Base-by-base conservation (phyloP, 2,888 invertebrate genomes). In the Cepaea hortensis region DNA sequence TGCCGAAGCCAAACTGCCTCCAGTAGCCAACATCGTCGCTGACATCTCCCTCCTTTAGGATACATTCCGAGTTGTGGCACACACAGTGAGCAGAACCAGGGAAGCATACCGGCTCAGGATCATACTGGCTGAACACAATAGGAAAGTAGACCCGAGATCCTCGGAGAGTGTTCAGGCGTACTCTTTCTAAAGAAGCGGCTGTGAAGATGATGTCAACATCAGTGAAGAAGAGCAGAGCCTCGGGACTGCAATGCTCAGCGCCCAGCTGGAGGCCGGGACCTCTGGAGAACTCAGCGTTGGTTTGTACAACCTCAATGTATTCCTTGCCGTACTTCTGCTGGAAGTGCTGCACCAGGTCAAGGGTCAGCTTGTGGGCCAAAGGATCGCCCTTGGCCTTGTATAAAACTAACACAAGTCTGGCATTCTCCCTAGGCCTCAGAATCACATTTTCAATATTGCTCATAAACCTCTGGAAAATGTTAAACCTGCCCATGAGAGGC, bases 171-270 rank as follows among this genome's bases (percentile, higher is more conserved):
- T 95, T 95, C 79, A 93, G 89, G 61, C 94, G 93, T 84, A 95
- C 96, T 89, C 98, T 95, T 87, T 96, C 95, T 50, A 99, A 95
- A 23, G 97, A 96, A 88, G 96, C 96, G 62, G 95, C 95, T 89
- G 96, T 96, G 93, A 99, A 98, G 91, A 97, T 96, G 95, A 99
- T 98, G 94, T 99, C 99, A 3, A 99, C 99, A 94, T 99, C 99
- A 68, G 99, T 96, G 94, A 99, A 98, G 93, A 99, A 97, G 91
- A 98, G 95, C 87, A 98, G 95, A 91, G 97, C 96, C 85, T 96
- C 96, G 77, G 96, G 95, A 0, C 95, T 95, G 76, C 94, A 93
- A 61, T 91, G 90, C 61, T 90, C 89, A 46, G 92, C 91, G 5
- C 94, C 94, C 62, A 93, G 88, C 87, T 93, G 92, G 9, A 94